Percentiles rank a stretch among this genome's conserved stretches.
phyloP scores from a whole-genome alignment of 2,113 vertebrate species.

The Saccopteryx leptura region DNA sequence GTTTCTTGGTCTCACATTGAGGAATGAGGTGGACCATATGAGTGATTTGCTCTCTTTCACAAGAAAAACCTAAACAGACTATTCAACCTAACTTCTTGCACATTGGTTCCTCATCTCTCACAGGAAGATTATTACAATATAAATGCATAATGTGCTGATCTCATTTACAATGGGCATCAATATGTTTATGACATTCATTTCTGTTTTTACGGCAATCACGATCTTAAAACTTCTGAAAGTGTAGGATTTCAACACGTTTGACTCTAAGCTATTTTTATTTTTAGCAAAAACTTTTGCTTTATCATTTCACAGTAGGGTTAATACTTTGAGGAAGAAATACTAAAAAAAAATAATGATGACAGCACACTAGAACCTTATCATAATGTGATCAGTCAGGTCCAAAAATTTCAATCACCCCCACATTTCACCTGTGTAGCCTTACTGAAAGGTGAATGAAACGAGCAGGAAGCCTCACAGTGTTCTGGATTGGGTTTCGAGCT shows the following conservation, averaged over 20 bases:
- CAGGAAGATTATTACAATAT: neutral
- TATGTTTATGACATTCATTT: slow-evolving; percentile 47
- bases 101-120: neutral
- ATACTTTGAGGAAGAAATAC: neutral
- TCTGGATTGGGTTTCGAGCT: neutral
- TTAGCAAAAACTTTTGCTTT: slow-evolving; percentile 17
- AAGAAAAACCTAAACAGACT: slow-evolving; percentile 38
- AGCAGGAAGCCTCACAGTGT: neutral
- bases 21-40: neutral
- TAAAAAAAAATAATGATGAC: neutral
- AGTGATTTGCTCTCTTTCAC: neutral
- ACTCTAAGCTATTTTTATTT: slow-evolving; percentile 35
- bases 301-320: neutral
- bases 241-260: neutral
- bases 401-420: neutral
- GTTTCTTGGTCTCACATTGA: slow-evolving; percentile 2
- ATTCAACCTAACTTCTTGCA: neutral
- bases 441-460: neutral
- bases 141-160: neutral
- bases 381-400: neutral
- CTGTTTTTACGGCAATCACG: neutral
- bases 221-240: slow-evolving; percentile 22
- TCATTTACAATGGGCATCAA: neutral
- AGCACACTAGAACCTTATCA: neutral
- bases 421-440: neutral